These are phyloP conservation scores for Genyomyrus donnyi DNA, from an alignment of 2,113 vertebrate genomes.

Conservation along the genomic window DNA sequence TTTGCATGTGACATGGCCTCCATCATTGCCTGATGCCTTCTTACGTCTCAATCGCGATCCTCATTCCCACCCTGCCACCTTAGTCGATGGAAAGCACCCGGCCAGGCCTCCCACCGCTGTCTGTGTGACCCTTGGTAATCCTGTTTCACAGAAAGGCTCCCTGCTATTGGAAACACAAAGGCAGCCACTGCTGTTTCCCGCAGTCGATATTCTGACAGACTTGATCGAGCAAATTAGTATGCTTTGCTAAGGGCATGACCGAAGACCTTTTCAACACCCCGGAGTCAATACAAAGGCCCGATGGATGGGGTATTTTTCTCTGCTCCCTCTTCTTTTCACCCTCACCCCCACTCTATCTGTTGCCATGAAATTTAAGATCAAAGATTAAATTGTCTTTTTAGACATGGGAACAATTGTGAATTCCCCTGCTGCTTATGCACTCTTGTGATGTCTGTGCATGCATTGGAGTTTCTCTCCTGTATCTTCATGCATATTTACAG, in stretches of 20 bases:
- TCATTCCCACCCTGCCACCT: constrained; percentile 75
- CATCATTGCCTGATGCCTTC: background rate
- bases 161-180: constrained; percentile 89
- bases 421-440: background rate
- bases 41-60: constrained; percentile 87
- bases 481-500: background rate
- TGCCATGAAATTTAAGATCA: constrained; percentile 13
- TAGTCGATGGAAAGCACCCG: constrained; percentile 86
- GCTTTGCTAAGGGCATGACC: constrained; percentile 92
- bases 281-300: constrained; percentile 89
- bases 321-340: constrained; percentile 41
- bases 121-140: constrained; percentile 98
- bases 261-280: constrained; percentile 94
- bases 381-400: constrained; percentile 10
- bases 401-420: constrained; percentile 5
- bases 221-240: constrained; percentile 99
- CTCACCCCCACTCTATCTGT: background rate
- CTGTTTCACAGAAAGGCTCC: constrained; percentile 98
- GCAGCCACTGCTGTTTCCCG: constrained; percentile 84
- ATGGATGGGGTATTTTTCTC: constrained; percentile 65
- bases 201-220: constrained; percentile 96
- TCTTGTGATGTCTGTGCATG: background rate
- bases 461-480: background rate
- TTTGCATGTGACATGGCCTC: constrained; percentile 65
- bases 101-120: constrained; percentile 92